A percentile compares a stretch with the other conserved stretches of the same genome.
These are phyloP conservation scores for Engraulis encrasicolus DNA, from an alignment of 2,113 vertebrate genomes.

Conservation along the genomic window DNA sequence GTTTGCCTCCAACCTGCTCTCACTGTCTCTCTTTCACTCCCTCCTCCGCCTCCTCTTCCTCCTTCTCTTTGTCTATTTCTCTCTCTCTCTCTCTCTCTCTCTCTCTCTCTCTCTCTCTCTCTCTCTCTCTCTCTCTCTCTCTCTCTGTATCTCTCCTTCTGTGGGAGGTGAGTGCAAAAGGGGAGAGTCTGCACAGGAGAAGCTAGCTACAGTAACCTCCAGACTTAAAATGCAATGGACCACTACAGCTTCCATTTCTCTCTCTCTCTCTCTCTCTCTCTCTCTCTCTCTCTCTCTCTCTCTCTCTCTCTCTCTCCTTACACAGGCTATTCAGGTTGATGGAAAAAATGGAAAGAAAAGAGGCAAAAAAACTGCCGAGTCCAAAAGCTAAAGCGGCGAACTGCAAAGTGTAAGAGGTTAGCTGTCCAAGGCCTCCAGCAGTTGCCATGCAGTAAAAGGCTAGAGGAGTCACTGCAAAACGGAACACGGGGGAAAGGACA, in stretches of 20 bases:
- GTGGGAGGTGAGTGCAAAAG: conserved; percentile 39
- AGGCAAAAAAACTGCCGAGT: neutral
- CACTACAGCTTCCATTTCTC: neutral
- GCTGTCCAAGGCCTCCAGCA: neutral
- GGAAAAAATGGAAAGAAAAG: neutral
- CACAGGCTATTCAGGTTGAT: conserved; percentile 16
- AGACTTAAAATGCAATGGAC: neutral
- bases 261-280: too few species aligned
- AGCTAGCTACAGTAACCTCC: conserved; percentile 12
- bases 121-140: neutral
- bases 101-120: conserved; percentile 30
- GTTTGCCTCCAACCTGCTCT: too few species aligned
- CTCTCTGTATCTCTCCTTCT: neutral
- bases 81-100: conserved; percentile 34
- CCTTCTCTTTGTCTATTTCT: conserved; percentile 45
- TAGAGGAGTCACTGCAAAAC: neutral
- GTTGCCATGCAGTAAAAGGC: conserved; percentile 21
- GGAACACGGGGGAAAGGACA: neutral
- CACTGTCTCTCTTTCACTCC: too few species aligned
- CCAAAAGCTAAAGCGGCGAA: neutral
- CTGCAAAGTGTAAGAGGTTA: neutral
- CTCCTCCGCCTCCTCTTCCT: conserved; percentile 60
- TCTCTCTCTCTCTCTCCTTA: neutral
- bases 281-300: too few species aligned
- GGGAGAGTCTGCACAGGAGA: conserved; percentile 26